Evolutionary conservation across 2,888 invertebrate genomes (phyloP), one percentile per base, ranked within the genome.

Genomic region (Cerceris rybyensis): DNA sequence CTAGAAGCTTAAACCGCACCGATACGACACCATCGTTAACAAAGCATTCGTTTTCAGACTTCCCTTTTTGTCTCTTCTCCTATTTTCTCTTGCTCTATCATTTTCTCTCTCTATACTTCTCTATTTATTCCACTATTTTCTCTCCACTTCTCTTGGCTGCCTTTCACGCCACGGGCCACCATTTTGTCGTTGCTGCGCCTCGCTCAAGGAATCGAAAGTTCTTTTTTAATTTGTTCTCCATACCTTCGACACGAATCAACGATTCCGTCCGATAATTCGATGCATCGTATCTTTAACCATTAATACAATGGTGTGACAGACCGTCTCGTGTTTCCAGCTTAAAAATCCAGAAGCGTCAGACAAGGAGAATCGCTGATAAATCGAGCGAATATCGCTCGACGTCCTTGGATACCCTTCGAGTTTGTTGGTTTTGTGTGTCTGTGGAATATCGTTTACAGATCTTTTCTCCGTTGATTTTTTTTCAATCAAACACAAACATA

Each of bases 131-230:
- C 61, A 9, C 43, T 49, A 49, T 55, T 67, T 65, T 67, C 7
- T 80, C 63, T 61, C 60, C 64, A 71, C 74, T 66, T 46, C 66
- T 74, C 75, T 77, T 73, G 75, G 74, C 78, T 81, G 70, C 70
- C 80, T 83, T 16, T 75, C 73, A 80, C 81, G 84, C 83, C 73
- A 28, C 61, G 17, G 72, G 78, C 77, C 70, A 83, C 80, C 49
- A 74, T 76, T 78, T 67, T 6, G 73, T 78, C 84, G 71, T 82
- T 79, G 73, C 82, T 82, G 72, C 80, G 81, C 75, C 70, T 82
- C 75, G 78, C 80, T 78, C 75, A 54, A 67, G 42, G 60, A 46
- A 50, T 43, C 55, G 60, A 61, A 58, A 54, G 28, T 28, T 55
- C 46, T 46, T 70, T 17, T 57, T 57, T 63, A 13, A 43, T 59